phyloP scores from a whole-genome alignment of 2,113 vertebrate species.

The Corythaixoides concolor region DNA sequence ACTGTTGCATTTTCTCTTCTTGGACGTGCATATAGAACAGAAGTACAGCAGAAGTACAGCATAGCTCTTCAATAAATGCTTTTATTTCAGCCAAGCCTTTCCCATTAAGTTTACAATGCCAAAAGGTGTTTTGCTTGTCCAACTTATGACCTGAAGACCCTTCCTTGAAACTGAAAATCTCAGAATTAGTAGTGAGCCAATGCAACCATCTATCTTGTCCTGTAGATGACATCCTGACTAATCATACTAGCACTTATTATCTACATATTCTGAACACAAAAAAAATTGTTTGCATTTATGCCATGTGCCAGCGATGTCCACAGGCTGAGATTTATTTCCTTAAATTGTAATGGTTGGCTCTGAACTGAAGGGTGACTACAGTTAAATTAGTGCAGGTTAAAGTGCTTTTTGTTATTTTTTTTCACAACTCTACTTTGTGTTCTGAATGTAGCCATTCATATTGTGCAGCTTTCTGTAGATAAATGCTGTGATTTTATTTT shows the following conservation, averaged over 20 bases:
- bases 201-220: neutral
- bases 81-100: neutral
- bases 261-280: neutral
- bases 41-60: neutral
- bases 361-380: neutral
- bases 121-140: neutral
- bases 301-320: neutral
- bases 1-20: neutral
- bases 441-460: neutral
- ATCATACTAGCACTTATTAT: neutral
- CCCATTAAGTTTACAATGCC: neutral
- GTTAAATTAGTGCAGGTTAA: fast-evolving
- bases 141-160: neutral
- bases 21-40: neutral
- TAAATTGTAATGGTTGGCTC: neutral
- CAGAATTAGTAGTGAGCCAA: neutral
- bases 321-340: neutral
- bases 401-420: neutral
- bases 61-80: neutral
- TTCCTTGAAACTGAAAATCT: neutral
- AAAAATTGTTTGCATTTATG: neutral
- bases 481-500: neutral
- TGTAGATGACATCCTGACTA: neutral
- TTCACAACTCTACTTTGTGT: neutral
- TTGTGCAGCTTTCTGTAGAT: neutral